These are phyloP conservation scores for Harpagifer antarcticus DNA, from an alignment of 2,797 vertebrate genomes.

Conservation along the genomic window DNA sequence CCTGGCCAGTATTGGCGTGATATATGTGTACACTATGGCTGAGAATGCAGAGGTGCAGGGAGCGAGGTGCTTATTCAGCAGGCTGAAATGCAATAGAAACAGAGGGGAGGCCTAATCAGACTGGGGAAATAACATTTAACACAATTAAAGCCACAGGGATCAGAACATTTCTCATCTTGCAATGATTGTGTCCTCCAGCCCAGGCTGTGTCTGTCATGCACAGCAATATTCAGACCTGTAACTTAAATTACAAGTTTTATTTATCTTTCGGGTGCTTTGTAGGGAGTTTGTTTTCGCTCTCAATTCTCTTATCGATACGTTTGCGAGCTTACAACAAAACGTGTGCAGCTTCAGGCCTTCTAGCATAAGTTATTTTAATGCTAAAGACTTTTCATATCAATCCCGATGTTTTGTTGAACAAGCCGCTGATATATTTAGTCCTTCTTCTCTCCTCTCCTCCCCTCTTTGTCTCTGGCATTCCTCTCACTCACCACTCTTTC, in stretches of 20 bases:
- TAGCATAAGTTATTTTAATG: constrained; percentile 4
- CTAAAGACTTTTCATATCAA: constrained; percentile 32
- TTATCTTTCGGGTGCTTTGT: constrained; percentile 27
- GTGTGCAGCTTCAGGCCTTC: constrained; percentile 27
- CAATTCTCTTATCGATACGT: constrained; percentile 36
- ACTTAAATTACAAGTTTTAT: constrained; percentile 36
- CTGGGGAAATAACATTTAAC: constrained; percentile 53
- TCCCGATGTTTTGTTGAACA: constrained; percentile 42
- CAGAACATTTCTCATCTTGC: constrained; percentile 40
- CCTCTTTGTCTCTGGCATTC: constrained; percentile 72
- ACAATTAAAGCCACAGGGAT: constrained; percentile 46
- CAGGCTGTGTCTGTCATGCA: constrained; percentile 33
- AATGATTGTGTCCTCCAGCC: constrained; percentile 24
- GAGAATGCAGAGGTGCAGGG: constrained; percentile 25
- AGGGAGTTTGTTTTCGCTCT: constrained; percentile 17
- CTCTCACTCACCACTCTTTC: constrained; percentile 72
- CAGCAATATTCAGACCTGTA: constrained; percentile 35
- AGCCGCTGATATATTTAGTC: constrained; percentile 61
- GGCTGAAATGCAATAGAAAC: constrained; percentile 44
- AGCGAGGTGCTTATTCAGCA: constrained; percentile 45
- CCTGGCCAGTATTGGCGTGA: constrained; percentile 60
- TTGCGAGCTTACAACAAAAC: background rate
- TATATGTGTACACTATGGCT: constrained; percentile 52
- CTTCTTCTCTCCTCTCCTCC: constrained; percentile 40
- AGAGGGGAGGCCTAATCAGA: constrained; percentile 54